Conservation (phyloP, 2,888 invertebrate species). For the Tachina fera region DNA sequence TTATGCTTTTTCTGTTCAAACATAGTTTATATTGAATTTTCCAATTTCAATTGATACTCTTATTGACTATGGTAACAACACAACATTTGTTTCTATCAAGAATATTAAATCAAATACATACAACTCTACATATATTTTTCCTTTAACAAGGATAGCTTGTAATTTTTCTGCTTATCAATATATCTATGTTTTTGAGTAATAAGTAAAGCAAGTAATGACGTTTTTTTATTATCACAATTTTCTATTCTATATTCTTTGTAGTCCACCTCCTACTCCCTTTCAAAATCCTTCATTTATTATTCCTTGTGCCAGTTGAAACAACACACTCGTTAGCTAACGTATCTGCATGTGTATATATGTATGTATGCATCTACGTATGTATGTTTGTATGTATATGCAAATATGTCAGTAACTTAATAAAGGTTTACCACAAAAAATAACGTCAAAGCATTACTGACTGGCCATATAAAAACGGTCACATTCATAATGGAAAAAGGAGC, state of each 20-base stretch:
- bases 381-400: conserved; percentile 7
- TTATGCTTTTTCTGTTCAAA: too few species aligned
- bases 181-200: too few species aligned
- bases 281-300: conserved; percentile 16
- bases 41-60: background rate
- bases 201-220: conserved; percentile 43
- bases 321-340: background rate
- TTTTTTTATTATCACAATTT: background rate
- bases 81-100: background rate
- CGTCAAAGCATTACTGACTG: conserved; percentile 19
- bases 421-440: conserved; percentile 45
- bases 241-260: background rate
- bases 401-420: conserved; percentile 58
- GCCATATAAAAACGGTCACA: conserved; percentile 15
- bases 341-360: too few species aligned
- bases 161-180: background rate
- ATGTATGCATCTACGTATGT: too few species aligned
- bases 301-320: conserved; percentile 23
- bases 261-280: background rate
- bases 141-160: background rate
- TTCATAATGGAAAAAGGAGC: conserved; percentile 3
- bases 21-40: background rate
- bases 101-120: background rate
- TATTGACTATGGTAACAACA: background rate
- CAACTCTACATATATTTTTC: background rate